Evolutionary conservation across 1,140 invertebrate genomes (phyloP).

Genomic region (Magallana ariakensis): DNA sequence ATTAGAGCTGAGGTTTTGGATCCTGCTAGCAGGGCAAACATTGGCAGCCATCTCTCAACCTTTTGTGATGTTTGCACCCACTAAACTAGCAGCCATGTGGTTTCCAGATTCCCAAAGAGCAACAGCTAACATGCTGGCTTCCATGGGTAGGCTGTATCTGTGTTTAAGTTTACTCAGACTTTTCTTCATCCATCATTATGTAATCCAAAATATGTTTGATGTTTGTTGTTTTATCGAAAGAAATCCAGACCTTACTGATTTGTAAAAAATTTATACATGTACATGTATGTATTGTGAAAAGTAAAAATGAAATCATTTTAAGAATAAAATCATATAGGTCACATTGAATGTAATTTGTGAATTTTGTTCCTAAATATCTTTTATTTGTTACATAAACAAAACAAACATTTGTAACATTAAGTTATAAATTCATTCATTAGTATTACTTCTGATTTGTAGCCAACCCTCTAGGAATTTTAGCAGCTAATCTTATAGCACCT

Average conservation of each 20-base stretch:
- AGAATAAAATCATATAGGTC: too few species aligned
- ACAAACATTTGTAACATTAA: background rate
- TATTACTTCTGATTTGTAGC: slow-evolving; percentile 62
- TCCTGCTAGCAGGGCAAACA: slow-evolving; percentile 77
- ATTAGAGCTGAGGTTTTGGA: slow-evolving; percentile 58
- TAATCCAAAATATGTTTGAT: too few species aligned
- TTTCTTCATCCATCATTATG: too few species aligned
- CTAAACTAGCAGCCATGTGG: slow-evolving; percentile 80
- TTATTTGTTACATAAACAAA: too few species aligned
- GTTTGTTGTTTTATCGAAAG: too few species aligned
- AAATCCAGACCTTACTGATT: too few species aligned
- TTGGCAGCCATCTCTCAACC: slow-evolving; percentile 79
- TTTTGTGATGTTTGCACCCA: slow-evolving; percentile 80
- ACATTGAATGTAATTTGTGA: too few species aligned
- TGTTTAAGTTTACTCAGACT: too few species aligned
- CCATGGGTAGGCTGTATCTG: slow-evolving; percentile 52
- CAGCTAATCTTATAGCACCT: slow-evolving; percentile 76
- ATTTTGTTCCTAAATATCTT: too few species aligned
- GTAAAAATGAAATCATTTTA: too few species aligned
- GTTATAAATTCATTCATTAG: background rate
- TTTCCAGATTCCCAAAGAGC: slow-evolving; percentile 79
- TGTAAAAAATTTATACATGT: too few species aligned
- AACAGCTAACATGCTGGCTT: slow-evolving; percentile 76
- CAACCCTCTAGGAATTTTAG: slow-evolving; percentile 77
- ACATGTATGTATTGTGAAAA: too few species aligned